Conservation (phyloP, 2,113 vertebrate species). For the Regulus satrapa region DNA sequence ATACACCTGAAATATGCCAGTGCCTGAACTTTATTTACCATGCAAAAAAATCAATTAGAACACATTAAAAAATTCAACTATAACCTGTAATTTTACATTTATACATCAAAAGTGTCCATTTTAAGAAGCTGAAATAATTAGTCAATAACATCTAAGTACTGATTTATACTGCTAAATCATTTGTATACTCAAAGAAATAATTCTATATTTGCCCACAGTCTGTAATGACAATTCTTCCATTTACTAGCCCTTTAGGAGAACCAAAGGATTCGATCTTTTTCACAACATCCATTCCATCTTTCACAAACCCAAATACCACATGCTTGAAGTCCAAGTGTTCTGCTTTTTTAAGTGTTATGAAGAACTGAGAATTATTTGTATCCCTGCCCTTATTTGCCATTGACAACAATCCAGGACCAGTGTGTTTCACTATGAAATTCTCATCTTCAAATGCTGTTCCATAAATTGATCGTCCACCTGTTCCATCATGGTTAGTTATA, state of each 20-base stretch:
- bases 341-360: slow-evolving; percentile 90
- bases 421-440: slow-evolving; percentile 88
- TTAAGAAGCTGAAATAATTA: slow-evolving; percentile 75
- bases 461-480: slow-evolving; percentile 90
- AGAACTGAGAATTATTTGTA: slow-evolving; percentile 95
- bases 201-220: slow-evolving; percentile 86
- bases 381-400: slow-evolving; percentile 89
- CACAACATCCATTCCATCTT: slow-evolving; percentile 88
- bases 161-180: slow-evolving; percentile 60
- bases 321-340: slow-evolving; percentile 94
- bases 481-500: slow-evolving; percentile 85
- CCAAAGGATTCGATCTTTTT: slow-evolving; percentile 85
- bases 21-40: slow-evolving; percentile 79
- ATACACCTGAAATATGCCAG: slow-evolving; percentile 78
- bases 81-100: slow-evolving; percentile 80
- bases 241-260: slow-evolving; percentile 78
- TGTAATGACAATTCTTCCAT: slow-evolving; percentile 79
- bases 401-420: slow-evolving; percentile 86
- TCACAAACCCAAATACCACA: slow-evolving; percentile 91
- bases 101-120: slow-evolving; percentile 77
- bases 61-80: slow-evolving; percentile 71
- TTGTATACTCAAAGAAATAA: slow-evolving; percentile 53
- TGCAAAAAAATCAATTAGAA: slow-evolving; percentile 75
- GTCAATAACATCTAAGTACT: slow-evolving; percentile 64
- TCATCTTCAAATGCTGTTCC: slow-evolving; percentile 89